Percentiles rank a stretch among this genome's conserved stretches.
Evolutionary conservation across 2,888 invertebrate genomes (phyloP).

Genomic region (Leuctra nigra): DNA sequence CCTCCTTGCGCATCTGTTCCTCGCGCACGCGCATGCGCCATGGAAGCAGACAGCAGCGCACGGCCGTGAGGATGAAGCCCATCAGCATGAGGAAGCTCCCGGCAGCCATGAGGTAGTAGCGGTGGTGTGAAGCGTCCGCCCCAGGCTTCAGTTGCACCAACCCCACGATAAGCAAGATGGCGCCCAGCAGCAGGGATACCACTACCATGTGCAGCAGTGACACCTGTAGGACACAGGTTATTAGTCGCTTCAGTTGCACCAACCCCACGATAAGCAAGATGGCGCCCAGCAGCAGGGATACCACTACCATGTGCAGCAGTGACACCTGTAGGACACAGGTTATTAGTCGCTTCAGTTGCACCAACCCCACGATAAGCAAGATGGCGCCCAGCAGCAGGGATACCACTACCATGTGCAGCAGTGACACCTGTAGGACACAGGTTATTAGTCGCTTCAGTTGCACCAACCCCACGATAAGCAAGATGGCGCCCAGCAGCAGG

Average conservation of each 20-base stretch:
- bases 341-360: constrained; percentile 68
- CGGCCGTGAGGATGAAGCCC: constrained; percentile 56
- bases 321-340: constrained; percentile 55
- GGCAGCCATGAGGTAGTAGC: constrained; percentile 55
- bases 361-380: constrained; percentile 65
- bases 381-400: constrained; percentile 66
- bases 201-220: constrained; percentile 68
- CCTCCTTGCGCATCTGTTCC: constrained; percentile 21
- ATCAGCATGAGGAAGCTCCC: constrained; percentile 56
- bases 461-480: constrained; percentile 67
- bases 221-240: constrained; percentile 47
- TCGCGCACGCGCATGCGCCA: constrained; percentile 9
- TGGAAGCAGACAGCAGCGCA: constrained; percentile 56
- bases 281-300: constrained; percentile 64
- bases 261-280: constrained; percentile 68
- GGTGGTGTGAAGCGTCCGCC: constrained; percentile 68
- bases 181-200: constrained; percentile 64
- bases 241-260: constrained; percentile 68
- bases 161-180: constrained; percentile 67
- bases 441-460: constrained; percentile 71
- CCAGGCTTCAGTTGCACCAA: constrained; percentile 69
- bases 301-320: constrained; percentile 65
- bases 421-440: constrained; percentile 51
- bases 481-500: constrained; percentile 63
- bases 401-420: constrained; percentile 66